Evolutionary conservation across 2,888 invertebrate genomes (phyloP).

Genomic region (Epicampocera succincta): DNA sequence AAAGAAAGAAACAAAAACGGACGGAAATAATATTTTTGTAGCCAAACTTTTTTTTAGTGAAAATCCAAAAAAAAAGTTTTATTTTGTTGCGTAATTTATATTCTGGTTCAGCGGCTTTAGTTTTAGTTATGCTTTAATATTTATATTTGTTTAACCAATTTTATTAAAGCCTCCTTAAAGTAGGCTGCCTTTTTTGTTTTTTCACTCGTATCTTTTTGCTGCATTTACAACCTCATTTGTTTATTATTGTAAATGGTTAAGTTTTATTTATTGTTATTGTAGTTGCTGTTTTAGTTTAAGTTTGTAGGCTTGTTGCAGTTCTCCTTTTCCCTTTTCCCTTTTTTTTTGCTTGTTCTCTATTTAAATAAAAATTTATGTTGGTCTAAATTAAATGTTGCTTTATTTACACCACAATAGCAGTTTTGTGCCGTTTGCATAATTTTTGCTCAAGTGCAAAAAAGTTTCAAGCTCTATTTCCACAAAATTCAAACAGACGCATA

Average conservation of each 20-base stretch:
- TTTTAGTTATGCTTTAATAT: slow-evolving; percentile 1
- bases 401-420: slow-evolving; percentile 54
- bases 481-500: slow-evolving; percentile 21
- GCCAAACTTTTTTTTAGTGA: no score
- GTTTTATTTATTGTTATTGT: slow-evolving; percentile 51
- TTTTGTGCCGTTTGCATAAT: slow-evolving; percentile 55
- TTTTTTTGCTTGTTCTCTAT: slow-evolving; percentile 4
- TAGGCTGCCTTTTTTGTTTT: slow-evolving; percentile 43
- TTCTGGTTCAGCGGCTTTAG: no score
- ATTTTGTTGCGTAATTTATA: no score
- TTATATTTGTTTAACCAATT: slow-evolving; percentile 21
- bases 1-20: background rate
- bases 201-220: background rate
- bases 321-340: background rate
- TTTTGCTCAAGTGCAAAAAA: slow-evolving; percentile 62
- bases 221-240: slow-evolving; percentile 46
- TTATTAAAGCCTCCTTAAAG: slow-evolving; percentile 43
- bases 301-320: slow-evolving; percentile 17
- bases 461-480: slow-evolving; percentile 57
- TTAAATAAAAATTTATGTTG: slow-evolving; percentile 55
- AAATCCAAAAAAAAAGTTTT: no score
- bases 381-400: slow-evolving; percentile 64
- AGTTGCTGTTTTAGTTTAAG: slow-evolving; percentile 26
- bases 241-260: slow-evolving; percentile 40
- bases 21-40: slow-evolving; percentile 1